Percentiles rank a stretch among this genome's conserved stretches.
Evolutionary conservation across 2,888 invertebrate genomes (phyloP).

Genomic region (Conistra vaccinii): DNA sequence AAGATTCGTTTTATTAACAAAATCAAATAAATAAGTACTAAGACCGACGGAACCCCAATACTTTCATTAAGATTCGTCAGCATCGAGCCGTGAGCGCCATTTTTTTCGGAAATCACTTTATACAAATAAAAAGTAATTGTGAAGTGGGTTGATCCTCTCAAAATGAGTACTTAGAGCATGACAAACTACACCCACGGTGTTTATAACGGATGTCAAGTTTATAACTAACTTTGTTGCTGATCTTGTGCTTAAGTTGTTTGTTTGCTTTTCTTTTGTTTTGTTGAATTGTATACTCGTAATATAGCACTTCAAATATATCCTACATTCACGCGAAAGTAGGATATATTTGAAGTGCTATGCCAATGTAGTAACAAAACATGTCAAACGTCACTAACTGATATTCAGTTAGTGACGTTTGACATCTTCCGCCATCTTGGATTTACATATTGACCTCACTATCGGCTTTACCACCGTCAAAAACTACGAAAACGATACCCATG

Average conservation of each 20-base stretch:
- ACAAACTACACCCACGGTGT: conserved; percentile 52
- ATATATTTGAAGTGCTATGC: too few species aligned
- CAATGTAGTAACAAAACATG: too few species aligned
- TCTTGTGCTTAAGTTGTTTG: not conserved
- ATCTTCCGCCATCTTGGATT: too few species aligned
- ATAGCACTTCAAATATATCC: too few species aligned
- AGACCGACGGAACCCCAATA: conserved; percentile 38
- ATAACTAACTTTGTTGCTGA: conserved; percentile 3
- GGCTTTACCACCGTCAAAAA: too few species aligned
- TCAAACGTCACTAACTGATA: too few species aligned
- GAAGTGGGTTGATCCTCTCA: conserved; percentile 51
- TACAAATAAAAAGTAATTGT: conserved; percentile 54
- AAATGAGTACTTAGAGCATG: conserved; percentile 52
- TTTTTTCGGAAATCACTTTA: conserved; percentile 57
- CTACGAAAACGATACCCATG: too few species aligned
- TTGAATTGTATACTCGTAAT: too few species aligned
- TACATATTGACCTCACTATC: too few species aligned
- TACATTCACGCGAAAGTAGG: too few species aligned
- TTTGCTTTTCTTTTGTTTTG: not conserved
- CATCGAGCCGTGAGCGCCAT: not conserved
- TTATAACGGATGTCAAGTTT: conserved; percentile 24
- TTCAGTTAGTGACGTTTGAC: too few species aligned
- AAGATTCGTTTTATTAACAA: not conserved
- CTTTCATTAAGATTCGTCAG: not conserved
- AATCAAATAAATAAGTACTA: not conserved